phyloP scores from a whole-genome alignment of 2,113 vertebrate species.

The Sinocyclocheilus maitianheensis region DNA sequence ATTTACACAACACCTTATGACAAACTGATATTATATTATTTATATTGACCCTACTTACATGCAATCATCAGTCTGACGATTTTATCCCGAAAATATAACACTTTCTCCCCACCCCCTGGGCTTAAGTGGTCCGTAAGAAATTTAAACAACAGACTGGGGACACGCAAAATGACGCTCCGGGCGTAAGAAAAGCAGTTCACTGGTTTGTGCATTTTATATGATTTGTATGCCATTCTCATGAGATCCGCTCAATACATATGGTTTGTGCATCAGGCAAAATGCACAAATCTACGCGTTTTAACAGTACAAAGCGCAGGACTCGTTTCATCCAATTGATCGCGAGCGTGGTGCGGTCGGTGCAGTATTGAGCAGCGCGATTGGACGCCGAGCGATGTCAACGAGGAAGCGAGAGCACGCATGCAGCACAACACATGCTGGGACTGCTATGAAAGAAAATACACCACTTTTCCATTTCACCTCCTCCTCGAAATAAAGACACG shows the following conservation, averaged over 20 bases:
- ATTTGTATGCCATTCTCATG: conserved; percentile 35
- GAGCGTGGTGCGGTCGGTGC: not conserved
- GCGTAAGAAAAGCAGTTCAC: conserved; percentile 3
- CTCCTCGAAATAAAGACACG: not conserved
- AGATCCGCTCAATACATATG: conserved; percentile 12
- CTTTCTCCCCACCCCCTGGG: conserved; percentile 55
- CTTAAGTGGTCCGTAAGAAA: conserved; percentile 57
- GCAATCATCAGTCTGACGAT: conserved; percentile 9
- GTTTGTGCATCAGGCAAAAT: conserved; percentile 25
- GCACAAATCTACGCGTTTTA: not conserved
- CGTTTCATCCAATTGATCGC: not conserved
- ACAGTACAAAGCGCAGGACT: not conserved
- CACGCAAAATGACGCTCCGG: conserved; percentile 47
- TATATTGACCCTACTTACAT: conserved; percentile 38
- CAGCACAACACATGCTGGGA: not conserved
- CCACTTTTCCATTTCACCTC: not conserved
- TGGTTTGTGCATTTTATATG: conserved; percentile 8
- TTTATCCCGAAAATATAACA: conserved; percentile 51
- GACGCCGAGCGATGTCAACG: not conserved
- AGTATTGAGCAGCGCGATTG: conserved; percentile 4
- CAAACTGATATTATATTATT: not conserved
- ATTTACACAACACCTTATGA: not conserved
- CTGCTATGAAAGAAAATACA: not conserved
- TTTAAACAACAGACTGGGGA: conserved; percentile 56
- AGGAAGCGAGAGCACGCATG: conserved; percentile 5